A percentile compares a stretch with the other conserved stretches of the same genome.
Conservation (phyloP, 2,113 vertebrate species). For the Herpetotheres cachinnans region DNA sequence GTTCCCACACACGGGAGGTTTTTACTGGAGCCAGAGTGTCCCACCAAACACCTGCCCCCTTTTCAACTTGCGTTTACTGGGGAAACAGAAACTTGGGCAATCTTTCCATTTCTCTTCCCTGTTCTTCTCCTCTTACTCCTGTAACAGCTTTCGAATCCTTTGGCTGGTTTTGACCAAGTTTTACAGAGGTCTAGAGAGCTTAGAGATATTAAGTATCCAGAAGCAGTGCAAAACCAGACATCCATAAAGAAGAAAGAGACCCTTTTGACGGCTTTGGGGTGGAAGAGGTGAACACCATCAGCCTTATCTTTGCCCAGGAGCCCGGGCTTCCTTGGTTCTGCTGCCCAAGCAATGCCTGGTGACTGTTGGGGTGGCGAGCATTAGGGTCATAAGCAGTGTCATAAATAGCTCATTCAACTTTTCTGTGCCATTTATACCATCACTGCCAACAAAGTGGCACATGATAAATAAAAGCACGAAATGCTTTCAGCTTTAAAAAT, state of each 20-base stretch:
- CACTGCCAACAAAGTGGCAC: neutral
- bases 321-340: neutral
- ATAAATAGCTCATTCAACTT: neutral
- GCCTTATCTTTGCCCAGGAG: neutral
- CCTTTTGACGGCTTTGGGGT: neutral
- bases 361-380: neutral
- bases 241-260: neutral
- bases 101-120: neutral
- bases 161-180: neutral
- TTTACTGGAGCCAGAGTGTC: neutral
- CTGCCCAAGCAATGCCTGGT: neutral
- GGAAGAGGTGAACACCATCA: neutral
- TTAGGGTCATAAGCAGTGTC: neutral
- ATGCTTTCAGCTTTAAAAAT: conserved; percentile 34
- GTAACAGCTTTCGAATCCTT: neutral
- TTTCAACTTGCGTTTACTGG: neutral
- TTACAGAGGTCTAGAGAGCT: neutral
- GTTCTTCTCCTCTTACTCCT: neutral
- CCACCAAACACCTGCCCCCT: neutral
- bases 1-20: neutral
- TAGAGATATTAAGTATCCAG: neutral
- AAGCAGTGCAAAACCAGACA: neutral
- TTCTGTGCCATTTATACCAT: neutral
- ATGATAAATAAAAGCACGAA: conserved; percentile 21
- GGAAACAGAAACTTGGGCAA: neutral